A percentile compares a stretch with the other conserved stretches of the same genome.
phyloP scores from a whole-genome alignment of 2,113 vertebrate species.

The Porphyrio hochstetteri region DNA sequence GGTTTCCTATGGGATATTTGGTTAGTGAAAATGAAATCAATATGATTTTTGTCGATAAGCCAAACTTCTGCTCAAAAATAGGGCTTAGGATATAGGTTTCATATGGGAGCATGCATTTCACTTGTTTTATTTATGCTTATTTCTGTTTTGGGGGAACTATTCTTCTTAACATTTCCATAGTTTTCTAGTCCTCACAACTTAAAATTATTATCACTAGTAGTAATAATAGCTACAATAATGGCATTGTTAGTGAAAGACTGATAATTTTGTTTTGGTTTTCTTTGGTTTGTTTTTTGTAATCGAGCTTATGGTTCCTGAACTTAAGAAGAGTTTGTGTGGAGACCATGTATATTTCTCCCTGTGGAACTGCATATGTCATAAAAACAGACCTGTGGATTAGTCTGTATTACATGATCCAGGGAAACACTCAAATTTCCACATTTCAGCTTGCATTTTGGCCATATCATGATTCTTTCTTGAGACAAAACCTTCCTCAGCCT shows the following conservation, averaged over 20 bases:
- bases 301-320: not conserved
- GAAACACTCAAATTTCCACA: not conserved
- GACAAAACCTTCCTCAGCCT: not conserved
- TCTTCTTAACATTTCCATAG: not conserved
- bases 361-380: not conserved
- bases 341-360: not conserved
- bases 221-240: not conserved
- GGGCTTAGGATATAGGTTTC: not conserved
- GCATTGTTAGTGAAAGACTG: not conserved
- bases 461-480: not conserved
- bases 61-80: not conserved
- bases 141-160: fast-evolving
- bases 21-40: not conserved
- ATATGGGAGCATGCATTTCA: not conserved
- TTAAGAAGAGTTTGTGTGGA: not conserved
- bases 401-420: not conserved
- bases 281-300: not conserved
- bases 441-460: not conserved
- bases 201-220: not conserved
- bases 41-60: not conserved
- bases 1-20: not conserved
- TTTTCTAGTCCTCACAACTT: not conserved
- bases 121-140: not conserved
- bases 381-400: not conserved
- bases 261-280: not conserved